Conservation (phyloP, 2,888 invertebrate genomes). For the Hemicrepidius hirtus region DNA sequence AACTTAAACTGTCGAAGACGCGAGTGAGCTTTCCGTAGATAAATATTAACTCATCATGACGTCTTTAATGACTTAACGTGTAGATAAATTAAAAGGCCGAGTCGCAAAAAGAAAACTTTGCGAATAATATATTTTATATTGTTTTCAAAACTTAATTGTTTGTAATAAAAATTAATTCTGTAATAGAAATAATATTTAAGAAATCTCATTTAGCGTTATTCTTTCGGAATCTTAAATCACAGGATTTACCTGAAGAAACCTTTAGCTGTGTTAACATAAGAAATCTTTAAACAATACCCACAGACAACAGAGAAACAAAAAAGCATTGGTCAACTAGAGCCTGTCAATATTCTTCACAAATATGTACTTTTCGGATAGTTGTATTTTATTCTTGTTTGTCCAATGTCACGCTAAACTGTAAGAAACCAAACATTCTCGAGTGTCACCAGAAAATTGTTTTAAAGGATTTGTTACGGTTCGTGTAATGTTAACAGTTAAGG, state of each 20-base stretch:
- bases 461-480: constrained; percentile 30
- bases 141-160: too few relatives aligned
- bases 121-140: too few relatives aligned
- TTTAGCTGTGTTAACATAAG: constrained; percentile 46
- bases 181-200: background rate
- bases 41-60: constrained; percentile 51
- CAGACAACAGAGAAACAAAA: constrained; percentile 59
- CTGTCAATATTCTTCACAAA: constrained; percentile 69
- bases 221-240: background rate
- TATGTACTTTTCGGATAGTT: constrained; percentile 70
- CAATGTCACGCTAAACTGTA: constrained; percentile 70
- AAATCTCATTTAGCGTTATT: too few relatives aligned
- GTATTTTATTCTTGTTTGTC: constrained; percentile 70
- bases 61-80: constrained; percentile 42
- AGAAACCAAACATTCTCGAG: constrained; percentile 63
- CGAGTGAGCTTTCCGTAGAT: constrained; percentile 39
- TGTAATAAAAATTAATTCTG: too few relatives aligned
- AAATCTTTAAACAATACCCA: constrained; percentile 53
- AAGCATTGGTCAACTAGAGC: constrained; percentile 64
- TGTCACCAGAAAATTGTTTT: constrained; percentile 55
- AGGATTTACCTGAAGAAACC: constrained; percentile 27
- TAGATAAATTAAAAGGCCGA: constrained; percentile 19
- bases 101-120: constrained; percentile 4
- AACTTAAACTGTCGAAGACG: constrained; percentile 50
- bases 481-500: constrained; percentile 23